Evolutionary conservation across 2,113 vertebrate species (phyloP), one percentile per base, ranked within the genome.

Genomic region (Saguinus imperator): DNA sequence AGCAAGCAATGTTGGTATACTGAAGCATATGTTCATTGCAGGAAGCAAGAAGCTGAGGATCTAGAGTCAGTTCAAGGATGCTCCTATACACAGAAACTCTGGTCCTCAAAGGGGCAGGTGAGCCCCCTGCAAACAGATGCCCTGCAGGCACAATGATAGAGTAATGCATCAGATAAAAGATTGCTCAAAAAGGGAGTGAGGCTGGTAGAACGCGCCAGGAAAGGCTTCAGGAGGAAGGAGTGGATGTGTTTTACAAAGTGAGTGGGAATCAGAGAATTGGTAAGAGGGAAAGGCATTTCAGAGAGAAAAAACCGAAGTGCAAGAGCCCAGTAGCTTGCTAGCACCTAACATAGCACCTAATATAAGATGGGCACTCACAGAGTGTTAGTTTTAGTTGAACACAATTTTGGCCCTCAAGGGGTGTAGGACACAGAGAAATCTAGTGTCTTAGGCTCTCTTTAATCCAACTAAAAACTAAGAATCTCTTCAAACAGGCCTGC

Each of bases 101-200:
- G 45, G 20, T 35, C 81, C 27, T 64, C 61, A 64, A 64, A 27
- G 27, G 61, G 11, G 11, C 5, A 13, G 45, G 43, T 57, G 14
- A n/a, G 3, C 9, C 9, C 48, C 25, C 2, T 27, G 7, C 45
- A 27, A 66, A 45, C 18, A 35, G 25, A 18, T 1, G 4, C 17
- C 18, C 1, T 32, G 40, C 5, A 32, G 3, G 10, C 8, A 23
- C 6, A 1, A 18, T 6, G 0, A 0, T 0, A 29, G 40, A 68
- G 35, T 35, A 76, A 45, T 13, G 25, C 1, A 5, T 6, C 13
- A 32, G 32, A 45, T 48, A 18, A n/a, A 40, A 80, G 66, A 17
- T 5, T 32, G n/a, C 29, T 21, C 55, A 16, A 5, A 48, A 66
- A 32, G 16, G 37, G 5, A 88, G 9, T 6, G 0, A 40, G 20